A percentile compares a stretch with the other conserved stretches of the same genome.
phyloP scores from a whole-genome alignment of 2,113 vertebrate genomes.

The Aviceda subcristata region DNA sequence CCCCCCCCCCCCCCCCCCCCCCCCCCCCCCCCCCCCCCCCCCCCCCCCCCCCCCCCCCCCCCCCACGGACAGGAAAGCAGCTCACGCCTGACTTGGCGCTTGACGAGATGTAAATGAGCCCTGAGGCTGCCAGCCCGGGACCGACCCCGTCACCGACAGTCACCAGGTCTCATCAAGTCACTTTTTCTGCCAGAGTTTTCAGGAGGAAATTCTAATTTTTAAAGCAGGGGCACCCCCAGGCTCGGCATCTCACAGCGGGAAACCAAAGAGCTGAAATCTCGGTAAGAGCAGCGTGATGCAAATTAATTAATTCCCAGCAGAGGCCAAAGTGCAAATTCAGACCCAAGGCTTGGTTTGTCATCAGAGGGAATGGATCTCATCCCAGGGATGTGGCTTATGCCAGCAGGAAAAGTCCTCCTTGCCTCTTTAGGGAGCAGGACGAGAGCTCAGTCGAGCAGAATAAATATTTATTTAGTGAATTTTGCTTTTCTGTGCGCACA shows the following conservation, averaged over 20 bases:
- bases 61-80: not conserved
- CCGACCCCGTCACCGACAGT: accelerated
- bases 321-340: not conserved
- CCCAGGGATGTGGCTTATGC: not conserved
- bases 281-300: accelerated
- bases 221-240: not conserved
- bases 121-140: not conserved
- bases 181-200: not conserved
- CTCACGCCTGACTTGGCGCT: not conserved
- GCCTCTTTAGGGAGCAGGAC: not conserved
- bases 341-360: not conserved
- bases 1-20: too few relatives aligned
- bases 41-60: too few relatives aligned
- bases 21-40: too few relatives aligned
- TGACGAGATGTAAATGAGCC: not conserved
- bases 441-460: not conserved
- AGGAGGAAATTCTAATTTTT: not conserved
- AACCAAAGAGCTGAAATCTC: not conserved
- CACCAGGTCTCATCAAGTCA: not conserved
- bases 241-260: accelerated
- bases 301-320: not conserved
- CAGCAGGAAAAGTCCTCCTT: not conserved
- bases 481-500: accelerated
- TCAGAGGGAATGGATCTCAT: not conserved
- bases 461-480: not conserved